Evolutionary conservation across 2,888 invertebrate species (phyloP).

Genomic region (Mesorhabditis spiculigera): DNA sequence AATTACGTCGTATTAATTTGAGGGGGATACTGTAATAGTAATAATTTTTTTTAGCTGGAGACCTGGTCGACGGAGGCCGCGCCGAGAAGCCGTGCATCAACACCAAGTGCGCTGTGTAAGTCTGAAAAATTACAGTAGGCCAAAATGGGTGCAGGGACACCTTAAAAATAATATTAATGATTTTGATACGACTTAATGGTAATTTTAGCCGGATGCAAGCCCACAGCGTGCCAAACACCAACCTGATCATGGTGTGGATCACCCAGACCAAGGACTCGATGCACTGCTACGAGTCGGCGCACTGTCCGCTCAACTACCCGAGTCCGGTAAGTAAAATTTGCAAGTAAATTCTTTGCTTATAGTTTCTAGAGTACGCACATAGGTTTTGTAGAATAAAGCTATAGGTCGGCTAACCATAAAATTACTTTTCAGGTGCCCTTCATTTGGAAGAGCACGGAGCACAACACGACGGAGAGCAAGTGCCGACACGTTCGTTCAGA

Average conservation of each 20-base stretch:
- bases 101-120: conserved; percentile 52
- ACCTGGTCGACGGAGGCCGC: conserved; percentile 39
- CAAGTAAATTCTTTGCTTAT: too few species aligned
- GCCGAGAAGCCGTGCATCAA: conserved; percentile 50
- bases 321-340: conserved; percentile 13
- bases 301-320: conserved; percentile 40
- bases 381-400: background rate
- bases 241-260: conserved; percentile 53
- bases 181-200: background rate
- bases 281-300: conserved; percentile 48
- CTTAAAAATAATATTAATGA: conserved; percentile 5
- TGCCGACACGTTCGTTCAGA: background rate
- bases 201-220: conserved; percentile 51
- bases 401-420: background rate
- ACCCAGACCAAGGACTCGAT: conserved; percentile 35
- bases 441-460: background rate
- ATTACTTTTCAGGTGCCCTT: background rate
- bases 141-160: background rate
- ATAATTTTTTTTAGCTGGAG: conserved; percentile 10
- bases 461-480: conserved; percentile 2
- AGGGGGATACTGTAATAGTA: background rate
- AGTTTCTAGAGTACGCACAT: too few species aligned
- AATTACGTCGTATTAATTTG: background rate
- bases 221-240: conserved; percentile 49
- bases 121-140: background rate